Evolutionary conservation across 37 sponge, comb jelly and placozoan species (phyloP).

Genomic region (Tethya wilhelma): DNA sequence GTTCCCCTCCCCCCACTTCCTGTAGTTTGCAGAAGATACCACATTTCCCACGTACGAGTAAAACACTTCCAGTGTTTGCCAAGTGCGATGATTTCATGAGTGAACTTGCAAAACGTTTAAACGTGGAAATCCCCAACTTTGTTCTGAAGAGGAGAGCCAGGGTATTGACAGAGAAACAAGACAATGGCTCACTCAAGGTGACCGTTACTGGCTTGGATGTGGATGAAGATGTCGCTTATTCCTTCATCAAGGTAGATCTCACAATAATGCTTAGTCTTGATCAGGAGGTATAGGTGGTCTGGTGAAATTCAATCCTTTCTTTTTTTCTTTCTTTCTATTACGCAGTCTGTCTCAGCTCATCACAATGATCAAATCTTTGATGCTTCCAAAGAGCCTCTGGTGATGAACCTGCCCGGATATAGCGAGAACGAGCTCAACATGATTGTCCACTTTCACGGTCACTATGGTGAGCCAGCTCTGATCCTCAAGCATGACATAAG

Average conservation of each 20-base stretch:
- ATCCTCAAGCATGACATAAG: too few relatives aligned
- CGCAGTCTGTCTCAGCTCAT: conserved; percentile 12
- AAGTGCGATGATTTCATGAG: conserved; percentile 87
- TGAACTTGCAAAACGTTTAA: conserved; percentile 45
- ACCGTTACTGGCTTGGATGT: conserved; percentile 69
- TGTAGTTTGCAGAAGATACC: conserved; percentile 83
- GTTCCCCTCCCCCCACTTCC: not conserved
- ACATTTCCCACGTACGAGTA: conserved; percentile 28
- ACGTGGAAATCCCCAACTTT: conserved; percentile 68
- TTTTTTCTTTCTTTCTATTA: too few relatives aligned
- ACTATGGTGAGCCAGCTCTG: conserved; percentile 84
- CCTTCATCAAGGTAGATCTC: conserved; percentile 70
- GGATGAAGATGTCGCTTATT: conserved; percentile 74
- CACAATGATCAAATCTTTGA: not conserved
- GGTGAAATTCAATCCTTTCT: not conserved
- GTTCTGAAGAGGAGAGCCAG: conserved; percentile 58
- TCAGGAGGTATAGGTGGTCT: not conserved
- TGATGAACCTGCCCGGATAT: conserved; percentile 28
- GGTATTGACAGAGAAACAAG: conserved; percentile 17
- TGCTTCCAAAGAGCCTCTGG: conserved; percentile 6
- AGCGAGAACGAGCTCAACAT: not conserved
- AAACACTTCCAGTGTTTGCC: conserved; percentile 63
- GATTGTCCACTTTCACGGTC: conserved; percentile 70
- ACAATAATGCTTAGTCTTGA: not conserved
- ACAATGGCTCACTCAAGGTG: conserved; percentile 17